Evolutionary conservation across 64 coral and sea anemone species (phyloP).

Genomic region (Montipora cactus): DNA sequence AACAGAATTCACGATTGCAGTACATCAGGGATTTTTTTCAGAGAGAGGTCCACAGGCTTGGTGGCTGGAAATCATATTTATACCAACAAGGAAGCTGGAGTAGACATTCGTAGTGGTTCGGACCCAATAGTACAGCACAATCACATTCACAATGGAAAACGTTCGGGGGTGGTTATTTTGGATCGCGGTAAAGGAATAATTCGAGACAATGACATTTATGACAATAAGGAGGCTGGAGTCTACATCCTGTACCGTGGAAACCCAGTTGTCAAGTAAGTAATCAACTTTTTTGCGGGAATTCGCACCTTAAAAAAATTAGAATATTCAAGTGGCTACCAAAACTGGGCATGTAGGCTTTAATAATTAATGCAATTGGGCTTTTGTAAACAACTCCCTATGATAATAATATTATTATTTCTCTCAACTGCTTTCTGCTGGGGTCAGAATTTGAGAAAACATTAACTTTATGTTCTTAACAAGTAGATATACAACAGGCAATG

Average conservation of each 20-base stretch:
- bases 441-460: no score
- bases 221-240: conserved; percentile 94
- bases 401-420: no score
- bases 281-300: not conserved
- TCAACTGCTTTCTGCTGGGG: no score
- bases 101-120: conserved; percentile 95
- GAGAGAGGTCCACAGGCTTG: conserved; percentile 85
- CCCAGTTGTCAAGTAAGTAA: conserved; percentile 86
- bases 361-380: no score
- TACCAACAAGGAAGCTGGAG: conserved; percentile 88
- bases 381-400: no score
- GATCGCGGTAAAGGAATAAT: conserved; percentile 88
- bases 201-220: conserved; percentile 96
- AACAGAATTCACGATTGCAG: conserved; percentile 93
- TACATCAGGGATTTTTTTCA: conserved; percentile 94
- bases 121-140: conserved; percentile 96
- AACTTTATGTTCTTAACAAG: no score
- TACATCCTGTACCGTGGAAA: conserved; percentile 93
- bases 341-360: no score
- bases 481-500: no score
- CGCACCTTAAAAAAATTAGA: no score
- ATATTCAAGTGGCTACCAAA: no score
- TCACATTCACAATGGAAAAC: conserved; percentile 86
- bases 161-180: conserved; percentile 89
- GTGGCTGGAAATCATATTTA: conserved; percentile 96